These are phyloP conservation scores for Erinaceus europaeus DNA, from an alignment of 2,113 vertebrate species.

Conservation along the genomic window DNA sequence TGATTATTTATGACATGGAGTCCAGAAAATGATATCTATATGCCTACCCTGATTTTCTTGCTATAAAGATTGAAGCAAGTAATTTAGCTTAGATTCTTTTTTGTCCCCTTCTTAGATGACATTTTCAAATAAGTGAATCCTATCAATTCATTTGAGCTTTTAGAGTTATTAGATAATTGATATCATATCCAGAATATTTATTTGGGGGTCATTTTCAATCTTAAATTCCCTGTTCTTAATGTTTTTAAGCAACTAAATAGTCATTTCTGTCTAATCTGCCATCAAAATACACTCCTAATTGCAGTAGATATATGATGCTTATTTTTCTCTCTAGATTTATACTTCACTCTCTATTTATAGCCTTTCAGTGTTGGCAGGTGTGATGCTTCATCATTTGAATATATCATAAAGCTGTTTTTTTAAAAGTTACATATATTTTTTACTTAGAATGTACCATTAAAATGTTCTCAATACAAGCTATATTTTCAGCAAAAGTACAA, in stretches of 20 bases:
- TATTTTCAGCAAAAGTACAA: conserved; percentile 49
- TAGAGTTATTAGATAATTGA: conserved; percentile 22
- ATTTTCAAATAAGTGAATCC: neutral
- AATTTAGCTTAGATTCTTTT: neutral
- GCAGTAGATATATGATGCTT: conserved; percentile 51
- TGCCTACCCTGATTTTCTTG: no score
- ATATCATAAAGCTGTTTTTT: conserved; percentile 43
- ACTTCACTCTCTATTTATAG: conserved; percentile 67
- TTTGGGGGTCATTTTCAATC: neutral
- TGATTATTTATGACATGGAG: neutral
- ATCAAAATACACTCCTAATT: conserved; percentile 63
- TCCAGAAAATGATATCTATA: neutral
- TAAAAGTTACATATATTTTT: neutral
- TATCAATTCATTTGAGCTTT: neutral
- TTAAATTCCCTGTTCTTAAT: conserved; percentile 12
- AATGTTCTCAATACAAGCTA: conserved; percentile 9
- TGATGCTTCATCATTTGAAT: conserved; percentile 61
- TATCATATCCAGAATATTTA: conserved; percentile 12
- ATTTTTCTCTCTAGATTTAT: conserved; percentile 55
- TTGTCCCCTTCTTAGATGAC: neutral
- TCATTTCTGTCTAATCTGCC: conserved; percentile 40
- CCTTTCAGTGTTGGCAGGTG: conserved; percentile 67
- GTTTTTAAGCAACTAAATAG: conserved; percentile 40
- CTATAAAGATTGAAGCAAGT: neutral
- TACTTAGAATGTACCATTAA: conserved; percentile 21